Conservation (phyloP, 1,140 invertebrate species). For the Plectrocnemia conspersa region DNA sequence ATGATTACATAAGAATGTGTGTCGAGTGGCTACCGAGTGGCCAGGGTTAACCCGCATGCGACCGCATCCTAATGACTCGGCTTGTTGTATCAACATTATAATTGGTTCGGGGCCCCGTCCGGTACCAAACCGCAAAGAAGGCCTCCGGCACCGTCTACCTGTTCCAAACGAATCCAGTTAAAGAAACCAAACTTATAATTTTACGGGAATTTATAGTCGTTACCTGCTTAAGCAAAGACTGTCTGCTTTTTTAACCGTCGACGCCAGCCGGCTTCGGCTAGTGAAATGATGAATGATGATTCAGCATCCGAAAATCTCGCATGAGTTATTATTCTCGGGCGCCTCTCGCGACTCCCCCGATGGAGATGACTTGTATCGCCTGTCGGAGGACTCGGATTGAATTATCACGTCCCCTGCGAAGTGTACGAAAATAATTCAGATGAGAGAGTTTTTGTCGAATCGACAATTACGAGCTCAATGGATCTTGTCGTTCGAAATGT, state of each 20-base stretch:
- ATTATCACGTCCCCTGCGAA: no score
- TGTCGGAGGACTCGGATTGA: no score
- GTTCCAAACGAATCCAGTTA: slow-evolving; percentile 34
- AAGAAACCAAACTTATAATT: slow-evolving; percentile 37
- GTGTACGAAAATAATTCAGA: no score
- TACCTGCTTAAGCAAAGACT: slow-evolving; percentile 30
- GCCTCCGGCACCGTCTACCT: slow-evolving; percentile 22
- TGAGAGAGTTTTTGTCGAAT: no score
- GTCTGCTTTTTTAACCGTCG: slow-evolving; percentile 2
- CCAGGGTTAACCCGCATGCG: no score
- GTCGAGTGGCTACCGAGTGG: no score
- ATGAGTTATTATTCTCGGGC: background rate
- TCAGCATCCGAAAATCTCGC: slow-evolving; percentile 15
- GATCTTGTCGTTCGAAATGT: no score
- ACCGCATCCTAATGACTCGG: slow-evolving; percentile 4
- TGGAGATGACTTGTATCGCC: no score
- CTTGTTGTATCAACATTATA: slow-evolving; percentile 34
- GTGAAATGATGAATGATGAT: slow-evolving; percentile 30
- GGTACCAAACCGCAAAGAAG: slow-evolving; percentile 26
- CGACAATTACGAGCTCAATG: no score
- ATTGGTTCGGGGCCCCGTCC: slow-evolving; percentile 30
- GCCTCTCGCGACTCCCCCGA: no score
- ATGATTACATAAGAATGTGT: no score
- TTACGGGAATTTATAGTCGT: slow-evolving; percentile 35
- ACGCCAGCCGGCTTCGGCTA: background rate